Evolutionary conservation across 1,140 invertebrate genomes (phyloP).

Genomic region (Dendrolimus punctatus): DNA sequence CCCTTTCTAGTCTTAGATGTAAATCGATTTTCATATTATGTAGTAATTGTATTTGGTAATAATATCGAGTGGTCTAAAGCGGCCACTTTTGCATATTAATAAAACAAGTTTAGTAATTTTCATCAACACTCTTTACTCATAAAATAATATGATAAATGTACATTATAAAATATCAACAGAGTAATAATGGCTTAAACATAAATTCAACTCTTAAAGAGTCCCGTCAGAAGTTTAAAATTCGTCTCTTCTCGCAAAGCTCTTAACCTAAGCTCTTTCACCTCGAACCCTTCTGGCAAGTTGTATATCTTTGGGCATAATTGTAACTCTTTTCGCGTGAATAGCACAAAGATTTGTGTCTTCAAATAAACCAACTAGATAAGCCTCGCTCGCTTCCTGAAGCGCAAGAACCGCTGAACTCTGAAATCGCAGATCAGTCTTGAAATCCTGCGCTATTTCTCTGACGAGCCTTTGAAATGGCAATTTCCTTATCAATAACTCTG

Average conservation of each 20-base stretch:
- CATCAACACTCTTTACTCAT: too few species aligned
- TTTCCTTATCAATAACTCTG: conserved; percentile 89
- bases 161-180: too few species aligned
- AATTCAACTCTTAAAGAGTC: too few species aligned
- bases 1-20: too few species aligned
- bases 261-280: conserved; percentile 79
- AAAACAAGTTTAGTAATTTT: too few species aligned
- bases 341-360: conserved; percentile 82
- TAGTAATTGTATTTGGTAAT: too few species aligned
- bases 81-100: too few species aligned
- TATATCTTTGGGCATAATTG: conserved; percentile 94
- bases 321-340: conserved; percentile 93
- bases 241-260: background rate
- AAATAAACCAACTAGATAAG: conserved; percentile 89
- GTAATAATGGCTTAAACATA: too few species aligned
- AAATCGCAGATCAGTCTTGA: conserved; percentile 86
- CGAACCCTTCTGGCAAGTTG: conserved; percentile 86
- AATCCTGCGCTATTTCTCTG: conserved; percentile 89
- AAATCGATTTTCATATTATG: too few species aligned
- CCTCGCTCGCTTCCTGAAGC: conserved; percentile 66
- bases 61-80: too few species aligned
- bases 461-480: conserved; percentile 90
- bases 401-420: conserved; percentile 86
- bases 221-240: too few species aligned
- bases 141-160: too few species aligned